Percentiles rank a stretch among this genome's conserved stretches.
phyloP scores from a whole-genome alignment of 1,140 invertebrate genomes.

The Bicyclus anynana region DNA sequence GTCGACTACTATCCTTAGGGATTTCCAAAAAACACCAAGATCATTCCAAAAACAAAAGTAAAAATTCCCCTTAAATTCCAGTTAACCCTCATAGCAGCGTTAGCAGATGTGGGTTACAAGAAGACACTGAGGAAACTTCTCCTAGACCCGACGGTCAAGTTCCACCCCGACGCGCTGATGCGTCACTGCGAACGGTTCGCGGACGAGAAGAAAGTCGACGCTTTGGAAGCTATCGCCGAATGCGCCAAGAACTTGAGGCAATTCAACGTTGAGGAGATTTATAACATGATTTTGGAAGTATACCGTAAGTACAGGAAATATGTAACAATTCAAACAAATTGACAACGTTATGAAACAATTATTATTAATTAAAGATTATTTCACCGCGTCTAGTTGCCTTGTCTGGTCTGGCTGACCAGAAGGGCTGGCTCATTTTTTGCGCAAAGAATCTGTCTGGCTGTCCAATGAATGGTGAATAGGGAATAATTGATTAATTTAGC shows the following conservation, averaged over 20 bases:
- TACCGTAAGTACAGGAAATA: slow-evolving; percentile 77
- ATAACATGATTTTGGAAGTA: slow-evolving; percentile 69
- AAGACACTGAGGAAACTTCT: slow-evolving; percentile 68
- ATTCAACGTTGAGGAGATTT: slow-evolving; percentile 57
- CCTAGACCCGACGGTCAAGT: slow-evolving; percentile 53
- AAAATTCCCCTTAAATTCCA: slow-evolving; percentile 21
- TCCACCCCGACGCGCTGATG: slow-evolving; percentile 59
- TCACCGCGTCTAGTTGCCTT: too few relatives aligned
- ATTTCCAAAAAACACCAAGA: too few relatives aligned
- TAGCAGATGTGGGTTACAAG: slow-evolving; percentile 74
- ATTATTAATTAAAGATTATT: too few relatives aligned
- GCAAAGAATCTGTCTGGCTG: too few relatives aligned
- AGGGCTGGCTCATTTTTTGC: too few relatives aligned
- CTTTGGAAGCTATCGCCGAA: slow-evolving; percentile 62
- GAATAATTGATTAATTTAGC: too few relatives aligned
- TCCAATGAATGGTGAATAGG: too few relatives aligned
- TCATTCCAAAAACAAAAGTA: not conserved
- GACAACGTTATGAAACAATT: too few relatives aligned
- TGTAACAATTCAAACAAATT: too few relatives aligned
- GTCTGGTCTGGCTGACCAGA: too few relatives aligned
- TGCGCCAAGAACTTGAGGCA: slow-evolving; percentile 47
- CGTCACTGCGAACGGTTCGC: slow-evolving; percentile 75
- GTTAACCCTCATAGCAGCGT: slow-evolving; percentile 67
- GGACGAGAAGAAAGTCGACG: slow-evolving; percentile 64
- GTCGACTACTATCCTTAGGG: too few relatives aligned